Conservation (phyloP, 2,888 invertebrate genomes). For the Harmothoe impar region DNA sequence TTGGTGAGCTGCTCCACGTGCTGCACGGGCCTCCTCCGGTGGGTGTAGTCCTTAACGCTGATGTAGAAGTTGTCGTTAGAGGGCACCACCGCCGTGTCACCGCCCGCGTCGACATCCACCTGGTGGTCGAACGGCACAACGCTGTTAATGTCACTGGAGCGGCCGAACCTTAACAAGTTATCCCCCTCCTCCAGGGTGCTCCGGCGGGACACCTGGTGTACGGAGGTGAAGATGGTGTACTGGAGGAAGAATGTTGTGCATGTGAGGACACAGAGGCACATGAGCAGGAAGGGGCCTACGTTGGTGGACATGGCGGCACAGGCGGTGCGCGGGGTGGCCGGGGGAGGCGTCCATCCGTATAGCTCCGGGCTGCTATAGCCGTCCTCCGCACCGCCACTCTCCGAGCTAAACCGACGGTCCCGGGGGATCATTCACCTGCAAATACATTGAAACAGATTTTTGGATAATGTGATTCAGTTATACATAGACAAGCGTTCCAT, state of each 20-base stretch:
- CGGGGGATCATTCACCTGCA: neutral
- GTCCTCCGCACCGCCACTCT: too few relatives aligned
- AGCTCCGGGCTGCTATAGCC: neutral
- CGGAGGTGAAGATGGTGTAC: conserved; percentile 38
- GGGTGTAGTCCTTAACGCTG: neutral
- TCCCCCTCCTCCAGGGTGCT: neutral
- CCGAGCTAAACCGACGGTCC: neutral
- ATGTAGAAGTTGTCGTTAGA: conserved; percentile 54
- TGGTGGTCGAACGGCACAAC: conserved; percentile 34
- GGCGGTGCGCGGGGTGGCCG: neutral
- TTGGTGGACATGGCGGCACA: neutral
- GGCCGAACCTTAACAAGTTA: neutral
- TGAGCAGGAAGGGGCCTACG: neutral
- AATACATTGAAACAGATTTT: too few relatives aligned
- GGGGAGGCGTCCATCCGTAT: neutral
- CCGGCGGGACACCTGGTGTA: neutral
- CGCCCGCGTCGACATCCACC: neutral
- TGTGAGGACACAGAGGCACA: neutral
- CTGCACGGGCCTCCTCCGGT: neutral
- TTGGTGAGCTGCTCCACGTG: conserved; percentile 3
- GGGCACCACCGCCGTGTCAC: conserved; percentile 31
- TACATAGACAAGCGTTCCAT: too few relatives aligned
- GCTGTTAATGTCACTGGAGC: neutral
- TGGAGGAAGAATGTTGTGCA: conserved; percentile 48
- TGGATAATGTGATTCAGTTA: too few relatives aligned